Percentiles rank a stretch among this genome's conserved stretches.
These are phyloP conservation scores for Zaprionus ghesquierei DNA, from an alignment of 1,140 invertebrate genomes.

Conservation along the genomic window DNA sequence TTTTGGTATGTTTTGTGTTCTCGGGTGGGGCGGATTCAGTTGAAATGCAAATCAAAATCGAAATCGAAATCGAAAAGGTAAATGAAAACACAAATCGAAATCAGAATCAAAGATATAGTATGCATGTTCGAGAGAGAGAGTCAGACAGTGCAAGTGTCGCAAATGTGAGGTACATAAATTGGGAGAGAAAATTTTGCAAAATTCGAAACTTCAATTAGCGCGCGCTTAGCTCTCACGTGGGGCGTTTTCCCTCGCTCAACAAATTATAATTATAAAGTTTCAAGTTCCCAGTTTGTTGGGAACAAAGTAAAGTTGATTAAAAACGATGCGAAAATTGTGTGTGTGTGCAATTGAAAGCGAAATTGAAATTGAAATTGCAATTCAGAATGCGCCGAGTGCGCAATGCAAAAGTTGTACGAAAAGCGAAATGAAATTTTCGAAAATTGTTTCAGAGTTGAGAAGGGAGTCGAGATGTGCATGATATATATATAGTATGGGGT, in stretches of 20 bases:
- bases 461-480: background rate
- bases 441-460: constrained; percentile 29
- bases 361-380: background rate
- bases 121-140: background rate
- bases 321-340: constrained; percentile 52
- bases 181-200: background rate
- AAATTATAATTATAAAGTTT: constrained; percentile 8
- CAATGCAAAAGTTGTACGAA: constrained; percentile 46
- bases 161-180: background rate
- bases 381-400: constrained; percentile 7
- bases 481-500: background rate
- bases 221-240: background rate
- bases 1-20: constrained; percentile 48
- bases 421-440: constrained; percentile 59
- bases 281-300: constrained; percentile 16
- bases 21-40: background rate
- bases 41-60: constrained; percentile 25
- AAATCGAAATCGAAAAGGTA: background rate
- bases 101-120: background rate
- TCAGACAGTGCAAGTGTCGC: background rate
- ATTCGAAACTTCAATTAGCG: background rate
- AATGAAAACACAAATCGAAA: background rate
- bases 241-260: background rate
- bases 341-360: constrained; percentile 42
- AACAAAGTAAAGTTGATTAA: constrained; percentile 62